Base-by-base conservation (phyloP, 37 sponge, comb jelly and placozoan species). In the Hexactinellida sp. region DNA sequence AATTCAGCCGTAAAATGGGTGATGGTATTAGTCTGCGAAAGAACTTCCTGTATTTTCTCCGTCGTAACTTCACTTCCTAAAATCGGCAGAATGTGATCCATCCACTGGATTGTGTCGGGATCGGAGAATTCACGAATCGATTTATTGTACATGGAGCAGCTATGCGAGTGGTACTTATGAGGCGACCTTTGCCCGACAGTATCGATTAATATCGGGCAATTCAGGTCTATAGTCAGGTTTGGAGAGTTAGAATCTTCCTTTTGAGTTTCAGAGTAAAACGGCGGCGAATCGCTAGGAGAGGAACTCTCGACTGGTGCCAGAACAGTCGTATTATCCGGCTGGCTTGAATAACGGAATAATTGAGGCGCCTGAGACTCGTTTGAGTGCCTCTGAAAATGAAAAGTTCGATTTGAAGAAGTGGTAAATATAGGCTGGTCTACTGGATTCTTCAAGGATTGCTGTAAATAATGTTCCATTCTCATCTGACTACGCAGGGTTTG, bases 131-230 rank as follows among this genome's bases (percentile, higher is more conserved):
- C 76, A 63, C 76, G 76, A n/a, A 63, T 63, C 34, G 76, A 63
- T 23, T 63, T 63, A 28, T 63, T 63, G 76, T 63, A 63, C 76
- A 63, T 63, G 25, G 76, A 63, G 13, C 76, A 63, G 76, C 76
- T 63, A 63, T 63, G 76, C 13, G 76, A 63, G 76, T 63, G 21
- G 30, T 63, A 63, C 13, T 63, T 63, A 63, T 63, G 76, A 3
- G 76, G 76, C 3, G 76, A 63, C 13, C 34, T 63, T 21, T 63
- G 76, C 34, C 34, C 76, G 1, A 28, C 28, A 5, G 28, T 23
- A 7, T 63, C 76, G 1, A 63, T 63, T 25, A 63, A n/a, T 16
- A 41, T 5, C 47, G 47, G 47, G 13, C 13, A 41, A 23, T 28
- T 63, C 76, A 63, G 3, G 13, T 63, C 76, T 21, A 63, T 63